phyloP scores from a whole-genome alignment of 2,113 vertebrate genomes.

The Malurus cyaneus region DNA sequence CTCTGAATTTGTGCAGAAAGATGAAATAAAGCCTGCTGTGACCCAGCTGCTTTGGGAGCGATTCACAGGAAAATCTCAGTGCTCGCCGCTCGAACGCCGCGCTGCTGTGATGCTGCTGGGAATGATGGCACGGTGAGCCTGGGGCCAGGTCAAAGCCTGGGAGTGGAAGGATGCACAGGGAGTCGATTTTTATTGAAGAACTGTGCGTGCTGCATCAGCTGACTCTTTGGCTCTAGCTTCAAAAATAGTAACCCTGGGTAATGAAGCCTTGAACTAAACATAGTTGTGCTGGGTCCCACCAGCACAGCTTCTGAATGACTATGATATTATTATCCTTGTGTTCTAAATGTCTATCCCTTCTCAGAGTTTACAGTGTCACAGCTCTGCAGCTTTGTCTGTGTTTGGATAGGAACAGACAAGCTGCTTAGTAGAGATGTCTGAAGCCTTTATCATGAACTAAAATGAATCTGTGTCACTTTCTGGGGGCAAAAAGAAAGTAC shows the following conservation, averaged over 20 bases:
- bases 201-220: neutral
- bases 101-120: conserved; percentile 89
- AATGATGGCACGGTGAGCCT: conserved; percentile 89
- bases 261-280: neutral
- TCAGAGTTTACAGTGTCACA: neutral
- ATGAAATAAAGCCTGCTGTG: conserved; percentile 83
- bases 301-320: neutral
- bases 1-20: conserved; percentile 88
- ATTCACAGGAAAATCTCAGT: conserved; percentile 83
- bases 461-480: neutral
- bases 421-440: neutral
- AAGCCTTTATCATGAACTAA: neutral
- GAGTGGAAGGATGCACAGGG: neutral
- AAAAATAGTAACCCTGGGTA: neutral
- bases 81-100: conserved; percentile 76
- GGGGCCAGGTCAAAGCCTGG: neutral
- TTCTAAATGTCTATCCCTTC: neutral
- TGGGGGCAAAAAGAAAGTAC: neutral
- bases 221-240: neutral
- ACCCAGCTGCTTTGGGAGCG: conserved; percentile 90
- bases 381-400: neutral
- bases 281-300: neutral
- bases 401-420: neutral
- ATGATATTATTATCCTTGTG: neutral
- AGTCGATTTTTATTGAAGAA: neutral